Evolutionary conservation across 2,797 vertebrate genomes (phyloP).

Genomic region (Myripristis jacobus): DNA sequence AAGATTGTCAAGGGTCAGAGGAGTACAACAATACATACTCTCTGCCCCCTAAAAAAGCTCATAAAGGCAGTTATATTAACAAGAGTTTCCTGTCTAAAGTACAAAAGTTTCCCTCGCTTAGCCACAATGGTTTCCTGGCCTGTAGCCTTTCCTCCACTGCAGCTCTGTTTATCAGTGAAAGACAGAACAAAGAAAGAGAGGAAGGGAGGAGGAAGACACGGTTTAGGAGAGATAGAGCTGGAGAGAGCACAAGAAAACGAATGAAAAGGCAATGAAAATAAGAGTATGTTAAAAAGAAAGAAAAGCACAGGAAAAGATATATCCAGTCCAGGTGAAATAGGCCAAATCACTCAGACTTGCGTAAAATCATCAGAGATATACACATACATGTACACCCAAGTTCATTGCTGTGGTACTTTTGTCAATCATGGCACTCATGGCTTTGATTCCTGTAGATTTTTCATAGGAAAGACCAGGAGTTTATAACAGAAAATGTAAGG

Average conservation of each 20-base stretch:
- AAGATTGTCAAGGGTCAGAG: slow-evolving; percentile 22
- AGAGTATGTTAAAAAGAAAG: too few species aligned
- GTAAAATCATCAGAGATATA: too few species aligned
- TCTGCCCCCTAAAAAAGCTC: slow-evolving; percentile 30
- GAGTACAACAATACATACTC: slow-evolving; percentile 31
- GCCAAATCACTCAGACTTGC: too few species aligned
- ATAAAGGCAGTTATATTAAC: slow-evolving; percentile 57
- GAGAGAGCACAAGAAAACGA: slow-evolving; percentile 15
- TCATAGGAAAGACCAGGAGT: too few species aligned
- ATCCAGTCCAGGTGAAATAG: too few species aligned
- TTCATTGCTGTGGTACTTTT: too few species aligned
- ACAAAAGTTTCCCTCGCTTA: slow-evolving; percentile 45
- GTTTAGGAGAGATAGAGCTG: slow-evolving; percentile 7
- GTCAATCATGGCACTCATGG: too few species aligned
- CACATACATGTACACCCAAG: too few species aligned
- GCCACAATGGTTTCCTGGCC: slow-evolving; percentile 55
- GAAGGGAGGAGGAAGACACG: slow-evolving; percentile 26
- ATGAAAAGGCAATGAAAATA: background rate
- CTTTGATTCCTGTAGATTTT: too few species aligned
- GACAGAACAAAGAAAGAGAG: slow-evolving; percentile 30
- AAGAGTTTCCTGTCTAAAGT: slow-evolving; percentile 53
- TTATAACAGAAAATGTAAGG: too few species aligned
- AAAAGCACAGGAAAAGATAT: too few species aligned
- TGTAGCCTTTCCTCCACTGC: slow-evolving; percentile 23
- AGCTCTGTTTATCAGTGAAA: slow-evolving; percentile 38